Conservation (phyloP, 2,113 vertebrate species). For the Dunckerocampus dactyliophorus region DNA sequence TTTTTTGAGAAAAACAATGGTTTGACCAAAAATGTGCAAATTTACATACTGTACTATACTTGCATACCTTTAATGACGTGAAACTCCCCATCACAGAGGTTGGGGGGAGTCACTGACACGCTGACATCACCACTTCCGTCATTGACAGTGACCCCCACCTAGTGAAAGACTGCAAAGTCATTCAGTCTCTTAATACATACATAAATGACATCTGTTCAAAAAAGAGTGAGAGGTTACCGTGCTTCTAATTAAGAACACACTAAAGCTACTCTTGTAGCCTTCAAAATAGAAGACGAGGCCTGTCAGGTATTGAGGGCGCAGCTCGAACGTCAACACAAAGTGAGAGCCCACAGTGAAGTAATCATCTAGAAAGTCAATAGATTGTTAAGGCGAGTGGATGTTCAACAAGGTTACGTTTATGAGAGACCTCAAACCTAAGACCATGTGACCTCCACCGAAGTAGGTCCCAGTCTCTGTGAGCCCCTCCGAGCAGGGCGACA, state of each 20-base stretch:
- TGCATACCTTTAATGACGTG: conserved; percentile 78
- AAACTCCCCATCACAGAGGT: conserved; percentile 78
- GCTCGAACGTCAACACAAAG: conserved; percentile 75
- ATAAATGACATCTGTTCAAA: background rate
- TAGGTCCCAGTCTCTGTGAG: conserved; percentile 72
- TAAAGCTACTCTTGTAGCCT: conserved; percentile 56
- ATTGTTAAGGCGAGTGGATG: no score
- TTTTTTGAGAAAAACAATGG: no score
- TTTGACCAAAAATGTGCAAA: no score
- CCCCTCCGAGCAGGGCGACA: conserved; percentile 71
- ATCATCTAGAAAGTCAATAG: conserved; percentile 62
- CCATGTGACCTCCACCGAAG: conserved; percentile 79
- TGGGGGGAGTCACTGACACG: conserved; percentile 67
- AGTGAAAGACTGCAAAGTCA: conserved; percentile 23
- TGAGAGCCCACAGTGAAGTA: conserved; percentile 59
- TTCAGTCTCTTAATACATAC: background rate
- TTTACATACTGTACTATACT: no score
- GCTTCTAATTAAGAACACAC: conserved; percentile 76
- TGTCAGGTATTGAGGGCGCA: conserved; percentile 73
- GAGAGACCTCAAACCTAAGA: conserved; percentile 66
- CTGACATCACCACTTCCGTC: conserved; percentile 62
- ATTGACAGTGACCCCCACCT: conserved; percentile 76
- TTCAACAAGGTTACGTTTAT: background rate
- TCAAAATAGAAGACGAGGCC: conserved; percentile 76
- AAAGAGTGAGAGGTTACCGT: conserved; percentile 59